These are phyloP conservation scores for Dynastes hyllus DNA, from an alignment of 2,888 invertebrate species.

Conservation along the genomic window DNA sequence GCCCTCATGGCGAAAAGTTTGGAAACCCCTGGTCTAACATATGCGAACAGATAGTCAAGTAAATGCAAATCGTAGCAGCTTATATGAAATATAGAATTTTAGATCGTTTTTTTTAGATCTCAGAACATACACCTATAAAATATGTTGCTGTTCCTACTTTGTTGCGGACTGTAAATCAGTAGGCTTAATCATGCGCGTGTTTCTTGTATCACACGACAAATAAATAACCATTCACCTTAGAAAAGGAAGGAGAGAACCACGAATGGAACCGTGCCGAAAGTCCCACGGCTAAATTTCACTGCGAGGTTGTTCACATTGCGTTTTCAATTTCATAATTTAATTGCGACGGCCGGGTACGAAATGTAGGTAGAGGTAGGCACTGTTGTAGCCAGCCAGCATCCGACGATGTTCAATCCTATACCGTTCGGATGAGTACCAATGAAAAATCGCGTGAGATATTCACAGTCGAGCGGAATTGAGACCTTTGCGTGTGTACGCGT, in stretches of 20 bases:
- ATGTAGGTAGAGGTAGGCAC: conserved; percentile 6
- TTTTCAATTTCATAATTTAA: conserved; percentile 39
- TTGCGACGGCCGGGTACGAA: conserved; percentile 11
- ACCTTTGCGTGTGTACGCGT: neutral
- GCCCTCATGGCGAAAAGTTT: no score
- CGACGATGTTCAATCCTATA: neutral
- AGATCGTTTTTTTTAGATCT: no score
- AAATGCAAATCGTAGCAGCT: no score
- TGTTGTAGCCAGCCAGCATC: neutral
- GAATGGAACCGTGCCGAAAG: conserved; percentile 33
- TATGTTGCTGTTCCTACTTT: no score
- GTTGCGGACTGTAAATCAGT: no score
- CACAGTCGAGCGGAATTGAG: neutral
- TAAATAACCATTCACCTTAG: neutral
- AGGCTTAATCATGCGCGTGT: neutral
- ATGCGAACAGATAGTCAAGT: no score
- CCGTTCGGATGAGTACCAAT: neutral
- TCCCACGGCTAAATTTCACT: conserved; percentile 42
- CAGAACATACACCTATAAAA: no score
- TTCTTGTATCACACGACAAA: neutral
- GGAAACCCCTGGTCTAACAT: no score
- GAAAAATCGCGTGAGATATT: conserved; percentile 21
- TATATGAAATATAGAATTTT: no score
- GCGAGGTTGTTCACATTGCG: conserved; percentile 17
- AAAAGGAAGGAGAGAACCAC: conserved; percentile 17